Evolutionary conservation across 2,888 invertebrate genomes (phyloP).

Genomic region (Drosophila putrida): DNA sequence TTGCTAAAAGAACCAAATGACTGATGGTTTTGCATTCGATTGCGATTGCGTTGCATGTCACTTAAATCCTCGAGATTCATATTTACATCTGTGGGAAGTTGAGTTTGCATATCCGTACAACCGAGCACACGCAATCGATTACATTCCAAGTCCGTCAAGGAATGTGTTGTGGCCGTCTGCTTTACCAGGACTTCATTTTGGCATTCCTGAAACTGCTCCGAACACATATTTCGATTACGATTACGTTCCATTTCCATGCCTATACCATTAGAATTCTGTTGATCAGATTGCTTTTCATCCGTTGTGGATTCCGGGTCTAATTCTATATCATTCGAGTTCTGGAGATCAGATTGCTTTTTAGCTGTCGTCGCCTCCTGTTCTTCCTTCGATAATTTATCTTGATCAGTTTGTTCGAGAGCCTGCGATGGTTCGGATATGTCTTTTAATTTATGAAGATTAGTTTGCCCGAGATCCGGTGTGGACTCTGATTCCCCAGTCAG

Average conservation of each 20-base stretch:
- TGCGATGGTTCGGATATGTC: neutral
- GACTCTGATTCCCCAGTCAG: neutral
- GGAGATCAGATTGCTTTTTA: constrained; percentile 63
- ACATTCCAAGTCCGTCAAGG: constrained; percentile 86
- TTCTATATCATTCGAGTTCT: constrained; percentile 80
- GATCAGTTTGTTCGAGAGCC: neutral
- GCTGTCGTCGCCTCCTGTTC: too few relatives aligned
- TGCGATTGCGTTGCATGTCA: constrained; percentile 84
- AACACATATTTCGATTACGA: constrained; percentile 61
- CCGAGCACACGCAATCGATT: constrained; percentile 86
- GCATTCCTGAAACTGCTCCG: constrained; percentile 48
- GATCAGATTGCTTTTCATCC: constrained; percentile 55
- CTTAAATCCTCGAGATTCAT: constrained; percentile 76
- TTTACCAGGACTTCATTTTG: constrained; percentile 26
- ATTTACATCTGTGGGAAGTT: constrained; percentile 63
- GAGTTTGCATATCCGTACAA: constrained; percentile 59
- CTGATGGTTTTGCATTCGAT: constrained; percentile 80
- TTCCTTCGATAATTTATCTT: too few relatives aligned
- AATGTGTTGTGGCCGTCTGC: neutral
- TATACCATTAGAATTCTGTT: constrained; percentile 78
- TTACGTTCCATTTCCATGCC: constrained; percentile 67
- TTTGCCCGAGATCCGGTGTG: neutral
- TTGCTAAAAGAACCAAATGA: constrained; percentile 63
- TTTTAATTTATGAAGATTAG: neutral
- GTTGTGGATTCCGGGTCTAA: constrained; percentile 20